Base-by-base conservation (phyloP, 2,888 invertebrate species). In the Bellardia bayeri region DNA sequence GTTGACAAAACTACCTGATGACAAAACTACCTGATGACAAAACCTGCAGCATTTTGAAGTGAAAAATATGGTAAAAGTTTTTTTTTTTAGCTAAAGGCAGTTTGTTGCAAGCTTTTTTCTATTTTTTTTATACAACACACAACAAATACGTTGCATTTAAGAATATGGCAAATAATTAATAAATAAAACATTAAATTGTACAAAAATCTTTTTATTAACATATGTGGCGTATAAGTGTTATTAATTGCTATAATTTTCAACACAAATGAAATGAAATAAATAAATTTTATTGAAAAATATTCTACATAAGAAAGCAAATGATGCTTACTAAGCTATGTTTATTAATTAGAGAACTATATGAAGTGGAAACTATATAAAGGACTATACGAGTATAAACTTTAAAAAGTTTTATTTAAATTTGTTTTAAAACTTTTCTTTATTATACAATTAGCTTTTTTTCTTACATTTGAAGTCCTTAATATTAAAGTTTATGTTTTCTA, bases 161-260 rank as follows among this genome's bases (percentile, higher is more conserved):
- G 16, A 54, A 54, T 54, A 54, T 56, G 58, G 2, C 42, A 40
- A 42, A n/a, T n/a, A 58, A 72, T 72, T 72, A 72, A 72, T 23
- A 42, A 58, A 56, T 40, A 8, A 72, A 72, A 42, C 4, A 37
- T 4, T 7, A n/a, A 16, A 16, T 8, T n/a, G 7, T 7, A 0
- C n/a, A 54, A 54, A 40, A 64, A 40, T 7, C 11, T 8, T 14
- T 16, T 37, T 42, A 23, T 16, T 13, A 16, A 11, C 71, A 72
- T 23, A 13, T 56, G 72, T 42, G 72, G 56, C 72, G 56, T 58
- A 72, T 58, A 23, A 56, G 11, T 40, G 14, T 40, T 69, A 69
- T 54, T 51, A 71, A 71, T 54, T 51, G 9, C 37, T 16, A 8
- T 9, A 37, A 11, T 5, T 71, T 13, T n/a, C 37, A 11, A 14